Conservation (phyloP, 1,140 invertebrate species). For the Drosophila lini region DNA sequence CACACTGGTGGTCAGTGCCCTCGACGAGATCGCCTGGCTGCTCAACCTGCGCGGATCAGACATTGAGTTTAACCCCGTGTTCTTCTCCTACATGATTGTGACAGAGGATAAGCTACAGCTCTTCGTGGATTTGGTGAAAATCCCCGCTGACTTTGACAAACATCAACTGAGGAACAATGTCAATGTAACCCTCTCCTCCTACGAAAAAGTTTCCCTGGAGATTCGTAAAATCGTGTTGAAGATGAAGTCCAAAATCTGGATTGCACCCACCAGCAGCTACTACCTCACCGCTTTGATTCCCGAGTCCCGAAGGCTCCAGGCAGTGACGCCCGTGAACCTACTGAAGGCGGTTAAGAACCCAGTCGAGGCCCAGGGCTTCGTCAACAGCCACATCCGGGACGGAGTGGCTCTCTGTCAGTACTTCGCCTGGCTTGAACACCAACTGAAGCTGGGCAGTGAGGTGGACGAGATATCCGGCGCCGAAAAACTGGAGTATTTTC, state of each 20-base stretch:
- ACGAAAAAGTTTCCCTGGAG: conserved; percentile 85
- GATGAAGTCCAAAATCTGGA: conserved; percentile 87
- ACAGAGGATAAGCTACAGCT: conserved; percentile 88
- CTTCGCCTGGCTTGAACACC: conserved; percentile 96
- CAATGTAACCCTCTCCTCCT: conserved; percentile 86
- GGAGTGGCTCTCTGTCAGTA: conserved; percentile 96
- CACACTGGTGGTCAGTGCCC: conserved; percentile 91
- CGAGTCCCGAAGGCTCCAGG: conserved; percentile 84
- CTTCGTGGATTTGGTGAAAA: conserved; percentile 89
- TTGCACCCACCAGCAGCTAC: conserved; percentile 89
- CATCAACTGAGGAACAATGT: conserved; percentile 88
- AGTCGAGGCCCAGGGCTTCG: conserved; percentile 95
- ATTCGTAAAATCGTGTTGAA: conserved; percentile 81
- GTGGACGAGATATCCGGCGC: conserved; percentile 96
- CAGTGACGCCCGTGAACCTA: conserved; percentile 85
- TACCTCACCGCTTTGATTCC: conserved; percentile 88
- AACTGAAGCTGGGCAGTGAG: conserved; percentile 86
- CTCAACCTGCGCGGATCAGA: conserved; percentile 97
- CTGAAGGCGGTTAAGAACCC: conserved; percentile 97
- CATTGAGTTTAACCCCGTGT: conserved; percentile 98
- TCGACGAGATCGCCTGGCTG: conserved; percentile 97
- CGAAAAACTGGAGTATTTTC: conserved; percentile 91
- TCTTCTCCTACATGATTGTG: conserved; percentile 95
- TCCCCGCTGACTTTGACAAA: conserved; percentile 86
- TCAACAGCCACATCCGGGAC: conserved; percentile 94